phyloP scores from a whole-genome alignment of 2,113 vertebrate species.

The Scatophagus argus region DNA sequence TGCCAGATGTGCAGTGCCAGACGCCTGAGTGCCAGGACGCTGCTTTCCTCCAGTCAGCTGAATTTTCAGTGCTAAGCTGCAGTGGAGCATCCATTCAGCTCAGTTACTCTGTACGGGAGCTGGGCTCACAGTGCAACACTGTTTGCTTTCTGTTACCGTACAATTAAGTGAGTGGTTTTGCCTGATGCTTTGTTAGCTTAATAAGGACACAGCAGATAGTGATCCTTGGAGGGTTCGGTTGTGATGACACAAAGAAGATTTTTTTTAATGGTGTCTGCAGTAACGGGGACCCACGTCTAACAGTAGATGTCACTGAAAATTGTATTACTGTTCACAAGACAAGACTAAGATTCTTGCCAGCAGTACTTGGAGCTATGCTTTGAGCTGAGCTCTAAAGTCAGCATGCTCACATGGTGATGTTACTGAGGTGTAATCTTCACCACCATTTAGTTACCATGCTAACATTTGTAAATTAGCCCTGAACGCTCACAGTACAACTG shows the following conservation, averaged over 20 bases:
- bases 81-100: constrained; percentile 35
- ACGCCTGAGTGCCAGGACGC: constrained; percentile 54
- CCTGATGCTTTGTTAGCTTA: constrained; percentile 2
- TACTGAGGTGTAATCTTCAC: neutral
- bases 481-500: neutral
- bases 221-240: neutral
- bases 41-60: constrained; percentile 72
- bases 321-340: neutral
- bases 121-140: constrained; percentile 27
- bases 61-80: constrained; percentile 50
- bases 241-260: neutral
- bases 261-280: neutral
- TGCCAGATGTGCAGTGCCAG: constrained; percentile 77
- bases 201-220: neutral
- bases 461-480: neutral
- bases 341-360: too few species aligned
- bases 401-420: neutral
- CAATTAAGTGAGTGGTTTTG: constrained; percentile 15
- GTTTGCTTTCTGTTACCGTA: constrained; percentile 14
- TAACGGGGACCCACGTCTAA: neutral
- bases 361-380: neutral
- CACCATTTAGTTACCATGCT: neutral
- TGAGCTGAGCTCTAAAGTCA: neutral
- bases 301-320: neutral
- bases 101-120: constrained; percentile 29